Conservation (phyloP, 2,113 vertebrate species). For the Urocynchramus pylzowi region DNA sequence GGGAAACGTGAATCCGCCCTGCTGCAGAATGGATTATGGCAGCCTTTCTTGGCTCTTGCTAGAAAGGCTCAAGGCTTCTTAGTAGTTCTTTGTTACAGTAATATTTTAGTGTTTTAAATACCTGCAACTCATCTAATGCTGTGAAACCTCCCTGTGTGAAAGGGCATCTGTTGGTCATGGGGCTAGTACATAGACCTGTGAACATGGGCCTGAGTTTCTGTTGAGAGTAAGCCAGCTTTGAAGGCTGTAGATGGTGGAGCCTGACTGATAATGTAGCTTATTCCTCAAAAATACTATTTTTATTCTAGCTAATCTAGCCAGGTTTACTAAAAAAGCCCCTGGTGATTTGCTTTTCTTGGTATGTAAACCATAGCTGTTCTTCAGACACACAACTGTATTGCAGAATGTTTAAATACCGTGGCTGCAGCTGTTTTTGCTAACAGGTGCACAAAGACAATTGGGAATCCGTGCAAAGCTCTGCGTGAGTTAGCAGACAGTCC, state of each 20-base stretch:
- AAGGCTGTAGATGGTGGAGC: neutral
- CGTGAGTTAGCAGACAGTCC: neutral
- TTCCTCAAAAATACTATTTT: neutral
- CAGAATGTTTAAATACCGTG: neutral
- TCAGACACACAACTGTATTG: neutral
- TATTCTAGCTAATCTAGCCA: neutral
- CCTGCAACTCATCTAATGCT: neutral
- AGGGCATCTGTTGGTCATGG: neutral
- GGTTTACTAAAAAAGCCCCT: neutral
- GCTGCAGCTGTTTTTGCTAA: constrained; percentile 50
- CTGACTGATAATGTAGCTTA: neutral
- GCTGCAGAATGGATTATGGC: neutral
- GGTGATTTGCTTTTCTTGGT: neutral
- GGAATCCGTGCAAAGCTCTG: neutral
- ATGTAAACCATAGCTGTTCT: neutral
- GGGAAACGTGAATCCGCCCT: neutral
- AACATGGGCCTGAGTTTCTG: neutral
- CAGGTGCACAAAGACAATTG: constrained; percentile 36
- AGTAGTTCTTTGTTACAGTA: neutral
- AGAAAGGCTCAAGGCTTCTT: neutral
- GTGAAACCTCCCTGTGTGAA: neutral
- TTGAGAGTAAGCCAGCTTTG: rapidly evolving
- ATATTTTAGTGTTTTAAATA: neutral
- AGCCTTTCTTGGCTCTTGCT: neutral
- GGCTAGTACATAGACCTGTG: neutral